Evolutionary conservation across 1,140 invertebrate genomes (phyloP), one percentile per base, ranked within the genome.

Genomic region (Drosophila tristis): DNA sequence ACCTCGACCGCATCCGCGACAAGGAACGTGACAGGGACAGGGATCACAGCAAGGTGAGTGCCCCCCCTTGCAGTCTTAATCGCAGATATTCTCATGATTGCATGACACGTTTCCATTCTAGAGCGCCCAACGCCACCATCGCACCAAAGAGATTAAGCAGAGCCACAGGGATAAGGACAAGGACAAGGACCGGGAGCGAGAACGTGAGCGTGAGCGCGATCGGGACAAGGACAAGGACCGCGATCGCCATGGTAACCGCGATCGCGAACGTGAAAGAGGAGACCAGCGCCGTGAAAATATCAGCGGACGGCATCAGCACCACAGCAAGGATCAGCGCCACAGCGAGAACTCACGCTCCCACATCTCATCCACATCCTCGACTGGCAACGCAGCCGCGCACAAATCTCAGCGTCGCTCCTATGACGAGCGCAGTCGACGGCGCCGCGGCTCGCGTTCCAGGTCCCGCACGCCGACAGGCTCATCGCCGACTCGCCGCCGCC

Each of bases 81-180:
- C 8, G 35, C 31, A 42, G 39, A 54, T 4, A 5, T 20, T 8
- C 15, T 15, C 16, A 35, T 29, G 11, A 35, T 26, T 9, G 7
- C n/a, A 31, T 26, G 15, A 16, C n/a, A 8, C 9, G 6, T 25
- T 31, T n/a, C 9, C 35, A 11, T 67, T n/a, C 1, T 25, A 75
- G 73, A 50, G 50, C 44, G 73, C 75, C 6, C 72, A 74, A 55
- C 73, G 73, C 63, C 62, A 75, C 45, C 49, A 76, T 56, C 73
- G 73, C 51, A 76, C 73, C 73, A 87, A 85, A 61, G 84, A 86
- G 42, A 39, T 39, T 39, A 39, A 80, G 79, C 54, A 71, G 66
- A 55, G 77, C 11, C 78, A 85, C 4, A 55, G 78, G 23, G 0
- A 72, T 53, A 20, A 31, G 76, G 31, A 35, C 0, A 39, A 13